These are phyloP conservation scores for Smittia aterrima DNA, from an alignment of 2,888 invertebrate species.

Conservation along the genomic window DNA sequence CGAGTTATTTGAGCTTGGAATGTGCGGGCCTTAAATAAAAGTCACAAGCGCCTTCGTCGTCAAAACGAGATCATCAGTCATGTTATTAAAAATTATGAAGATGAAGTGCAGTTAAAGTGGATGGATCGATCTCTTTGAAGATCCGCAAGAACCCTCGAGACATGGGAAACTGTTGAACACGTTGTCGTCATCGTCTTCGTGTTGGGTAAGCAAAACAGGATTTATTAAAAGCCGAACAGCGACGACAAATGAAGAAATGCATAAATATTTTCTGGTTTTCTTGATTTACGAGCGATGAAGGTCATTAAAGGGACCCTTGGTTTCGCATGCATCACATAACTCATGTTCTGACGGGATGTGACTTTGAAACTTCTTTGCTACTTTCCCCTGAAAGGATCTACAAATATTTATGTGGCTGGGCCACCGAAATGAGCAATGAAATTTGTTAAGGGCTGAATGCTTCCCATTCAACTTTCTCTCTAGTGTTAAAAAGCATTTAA, in stretches of 20 bases:
- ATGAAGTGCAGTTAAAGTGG: slow-evolving; percentile 35
- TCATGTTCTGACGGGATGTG: slow-evolving; percentile 10
- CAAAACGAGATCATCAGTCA: slow-evolving; percentile 30
- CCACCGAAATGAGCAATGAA: slow-evolving; percentile 3
- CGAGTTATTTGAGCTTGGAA: slow-evolving; percentile 7
- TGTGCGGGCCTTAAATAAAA: slow-evolving; percentile 32
- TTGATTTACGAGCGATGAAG: slow-evolving; percentile 36
- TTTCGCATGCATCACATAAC: slow-evolving; percentile 20
- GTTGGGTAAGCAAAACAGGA: slow-evolving; percentile 1
- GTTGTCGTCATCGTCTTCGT: too few relatives aligned
- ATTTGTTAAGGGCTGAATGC: not conserved
- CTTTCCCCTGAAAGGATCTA: not conserved
- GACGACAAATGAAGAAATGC: slow-evolving; percentile 34
- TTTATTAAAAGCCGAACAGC: not conserved
- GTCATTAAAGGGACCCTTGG: slow-evolving; percentile 30
- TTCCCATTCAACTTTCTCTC: slow-evolving; percentile 6
- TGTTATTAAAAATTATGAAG: slow-evolving; percentile 34
- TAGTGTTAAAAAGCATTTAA: slow-evolving; percentile 13
- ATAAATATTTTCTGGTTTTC: slow-evolving; percentile 1
- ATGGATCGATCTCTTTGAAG: slow-evolving; percentile 1
- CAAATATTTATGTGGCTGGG: slow-evolving; percentile 2
- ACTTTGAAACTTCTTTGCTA: slow-evolving; percentile 7
- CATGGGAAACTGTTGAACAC: slow-evolving; percentile 19
- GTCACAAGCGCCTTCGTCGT: not conserved
- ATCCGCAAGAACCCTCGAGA: not conserved